Percentiles rank a stretch among this genome's conserved stretches.
phyloP scores from a whole-genome alignment of 2,888 invertebrate genomes.

The Blastobasis lacticolella region DNA sequence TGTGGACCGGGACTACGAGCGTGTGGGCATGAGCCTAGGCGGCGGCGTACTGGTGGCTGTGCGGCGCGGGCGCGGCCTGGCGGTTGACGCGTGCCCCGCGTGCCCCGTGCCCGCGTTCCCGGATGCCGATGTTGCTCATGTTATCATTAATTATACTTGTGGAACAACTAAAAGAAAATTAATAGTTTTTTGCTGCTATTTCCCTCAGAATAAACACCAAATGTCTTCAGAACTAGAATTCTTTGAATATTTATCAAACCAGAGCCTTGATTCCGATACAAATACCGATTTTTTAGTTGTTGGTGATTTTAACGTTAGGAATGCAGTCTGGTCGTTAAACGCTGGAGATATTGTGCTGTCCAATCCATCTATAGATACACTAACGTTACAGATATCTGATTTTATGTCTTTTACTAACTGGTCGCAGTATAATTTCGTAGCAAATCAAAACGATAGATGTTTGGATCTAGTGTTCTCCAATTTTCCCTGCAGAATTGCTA shows the following conservation, averaged over 20 bases:
- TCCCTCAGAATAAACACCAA: not conserved
- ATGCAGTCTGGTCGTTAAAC: not conserved
- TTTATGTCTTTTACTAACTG: not conserved
- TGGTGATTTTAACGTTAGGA: constrained; percentile 2
- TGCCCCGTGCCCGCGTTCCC: not conserved
- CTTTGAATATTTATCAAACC: constrained; percentile 1
- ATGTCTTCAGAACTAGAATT: not conserved
- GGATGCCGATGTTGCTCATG: not conserved
- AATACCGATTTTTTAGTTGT: not conserved
- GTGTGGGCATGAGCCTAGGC: not conserved
- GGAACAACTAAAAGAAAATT: not conserved
- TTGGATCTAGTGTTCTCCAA: not conserved
- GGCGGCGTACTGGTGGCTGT: constrained; percentile 5
- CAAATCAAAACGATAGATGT: not conserved
- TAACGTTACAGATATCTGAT: constrained; percentile 1
- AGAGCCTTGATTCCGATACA: not conserved
- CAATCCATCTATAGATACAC: not conserved
- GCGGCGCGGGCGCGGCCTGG: not conserved
- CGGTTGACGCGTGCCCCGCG: not conserved
- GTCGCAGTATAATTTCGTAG: not conserved
- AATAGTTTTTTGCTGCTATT: constrained; percentile 2
- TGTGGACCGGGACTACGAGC: constrained; percentile 3
- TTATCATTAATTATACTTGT: not conserved
- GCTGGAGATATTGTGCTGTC: not conserved
- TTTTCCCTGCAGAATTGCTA: too few relatives aligned